Evolutionary conservation across 2,797 vertebrate genomes (phyloP), one percentile per base, ranked within the genome.

Genomic region (Atherinosoma microstoma): DNA sequence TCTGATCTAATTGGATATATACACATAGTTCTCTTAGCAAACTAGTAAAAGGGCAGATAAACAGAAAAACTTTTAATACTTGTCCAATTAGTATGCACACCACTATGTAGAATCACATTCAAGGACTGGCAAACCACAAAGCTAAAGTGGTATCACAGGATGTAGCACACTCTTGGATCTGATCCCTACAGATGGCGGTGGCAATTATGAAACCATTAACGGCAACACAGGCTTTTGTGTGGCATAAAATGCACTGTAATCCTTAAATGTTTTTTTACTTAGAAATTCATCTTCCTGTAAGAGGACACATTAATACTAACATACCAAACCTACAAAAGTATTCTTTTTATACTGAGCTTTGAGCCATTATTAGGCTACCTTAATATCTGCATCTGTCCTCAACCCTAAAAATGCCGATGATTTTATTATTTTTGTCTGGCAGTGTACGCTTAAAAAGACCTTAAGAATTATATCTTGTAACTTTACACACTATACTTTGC

Each of bases 181-280:
- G 76, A 90, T 91, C 86, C 83, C 74, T 87, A 70, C 90, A 92
- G 91, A 93, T 91, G 91, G 87, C 81, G 64, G 69, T 69, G 79
- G 80, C 70, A 76, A 71, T 76, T 85, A 79, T 83, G 76, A 76
- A 83, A 67, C 75, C 79, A 88, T 86, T 80, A 84, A 81, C 80
- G 71, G 79, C 69, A 84, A 67, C 83, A 42, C 73, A 77, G 63
- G 84, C 84, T 88, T 87, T 85, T 58, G 47, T 78, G 75, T 64
- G 73, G 61, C 58, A 75, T 67, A 77, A 80, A 90, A 88, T 75
- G 76, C 80, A 64, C 76, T 16, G 54, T 89, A 90, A 90, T 92
- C 87, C 88, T 77, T 71, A 84, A 87, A 87, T 80, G 79, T 27
- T 27, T 90, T 90, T 77, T 67, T 45, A 73, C 71, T 53, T 16